Evolutionary conservation across 2,797 vertebrate genomes (phyloP).

Genomic region (Dromococcyx pavoninus): DNA sequence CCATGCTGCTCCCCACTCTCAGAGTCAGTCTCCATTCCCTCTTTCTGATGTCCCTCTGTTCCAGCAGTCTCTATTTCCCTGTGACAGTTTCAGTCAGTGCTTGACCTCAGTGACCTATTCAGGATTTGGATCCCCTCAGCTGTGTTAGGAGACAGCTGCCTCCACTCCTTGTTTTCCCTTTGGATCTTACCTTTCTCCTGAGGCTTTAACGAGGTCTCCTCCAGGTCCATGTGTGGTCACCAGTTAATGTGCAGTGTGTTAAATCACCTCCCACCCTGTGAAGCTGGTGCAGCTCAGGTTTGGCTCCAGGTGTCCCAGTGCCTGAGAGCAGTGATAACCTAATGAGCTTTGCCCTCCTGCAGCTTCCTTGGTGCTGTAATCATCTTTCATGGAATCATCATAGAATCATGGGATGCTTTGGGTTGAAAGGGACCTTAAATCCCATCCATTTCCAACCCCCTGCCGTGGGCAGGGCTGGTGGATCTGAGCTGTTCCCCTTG

Average conservation of each 20-base stretch:
- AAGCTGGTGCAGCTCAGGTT: too few species aligned
- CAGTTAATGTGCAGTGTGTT: accelerated
- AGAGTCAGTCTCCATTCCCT: neutral
- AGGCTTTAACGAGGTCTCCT: neutral
- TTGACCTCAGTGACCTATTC: accelerated
- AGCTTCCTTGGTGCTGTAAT: too few species aligned
- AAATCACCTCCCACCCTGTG: neutral
- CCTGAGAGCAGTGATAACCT: neutral
- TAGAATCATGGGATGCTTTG: too few species aligned
- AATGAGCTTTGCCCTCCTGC: neutral
- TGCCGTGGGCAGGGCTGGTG: too few species aligned
- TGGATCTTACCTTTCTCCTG: neutral
- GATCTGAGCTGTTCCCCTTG: too few species aligned
- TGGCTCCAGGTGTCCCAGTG: neutral
- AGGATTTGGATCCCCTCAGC: neutral
- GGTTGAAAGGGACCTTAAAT: too few species aligned
- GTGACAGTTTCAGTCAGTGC: accelerated
- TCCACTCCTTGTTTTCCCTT: accelerated
- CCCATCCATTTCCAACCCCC: too few species aligned
- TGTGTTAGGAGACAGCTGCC: neutral
- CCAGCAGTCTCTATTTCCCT: neutral
- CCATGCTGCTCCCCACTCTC: neutral
- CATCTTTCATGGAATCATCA: neutral
- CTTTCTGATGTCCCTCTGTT: neutral
- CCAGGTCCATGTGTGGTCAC: accelerated